Percentiles rank a stretch among this genome's conserved stretches.
Conservation (phyloP, 2,888 invertebrate species). For the Operophtera brumata region DNA sequence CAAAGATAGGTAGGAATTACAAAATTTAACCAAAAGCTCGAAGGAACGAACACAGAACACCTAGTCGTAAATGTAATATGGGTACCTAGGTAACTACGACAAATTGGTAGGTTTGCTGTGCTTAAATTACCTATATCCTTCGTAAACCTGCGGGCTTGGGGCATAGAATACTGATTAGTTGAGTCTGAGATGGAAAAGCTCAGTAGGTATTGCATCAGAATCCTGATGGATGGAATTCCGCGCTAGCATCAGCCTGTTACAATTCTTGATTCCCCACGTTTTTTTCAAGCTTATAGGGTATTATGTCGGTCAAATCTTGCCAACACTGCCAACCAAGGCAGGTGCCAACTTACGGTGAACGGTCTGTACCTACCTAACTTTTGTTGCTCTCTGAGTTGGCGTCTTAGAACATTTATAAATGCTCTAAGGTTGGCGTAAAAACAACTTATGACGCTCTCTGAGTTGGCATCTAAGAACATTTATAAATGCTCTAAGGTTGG, state of each 20-base stretch:
- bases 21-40: background rate
- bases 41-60: too few species aligned
- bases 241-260: constrained; percentile 13
- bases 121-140: constrained; percentile 1
- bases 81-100: background rate
- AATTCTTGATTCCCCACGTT: background rate
- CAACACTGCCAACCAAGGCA: too few species aligned
- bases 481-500: too few species aligned
- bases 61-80: background rate
- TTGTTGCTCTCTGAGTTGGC: too few species aligned
- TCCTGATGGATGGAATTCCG: constrained; percentile 13
- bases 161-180: constrained; percentile 2
- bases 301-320: too few species aligned
- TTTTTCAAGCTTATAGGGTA: background rate
- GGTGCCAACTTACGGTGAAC: background rate
- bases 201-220: constrained; percentile 21
- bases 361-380: background rate
- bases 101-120: background rate
- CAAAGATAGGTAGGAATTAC: too few species aligned
- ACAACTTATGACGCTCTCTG: too few species aligned
- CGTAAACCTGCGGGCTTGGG: background rate
- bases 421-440: too few species aligned
- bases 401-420: too few species aligned
- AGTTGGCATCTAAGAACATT: too few species aligned
- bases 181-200: constrained; percentile 17